phyloP scores from a whole-genome alignment of 2,113 vertebrate species.

The Chlamydotis undulata region DNA sequence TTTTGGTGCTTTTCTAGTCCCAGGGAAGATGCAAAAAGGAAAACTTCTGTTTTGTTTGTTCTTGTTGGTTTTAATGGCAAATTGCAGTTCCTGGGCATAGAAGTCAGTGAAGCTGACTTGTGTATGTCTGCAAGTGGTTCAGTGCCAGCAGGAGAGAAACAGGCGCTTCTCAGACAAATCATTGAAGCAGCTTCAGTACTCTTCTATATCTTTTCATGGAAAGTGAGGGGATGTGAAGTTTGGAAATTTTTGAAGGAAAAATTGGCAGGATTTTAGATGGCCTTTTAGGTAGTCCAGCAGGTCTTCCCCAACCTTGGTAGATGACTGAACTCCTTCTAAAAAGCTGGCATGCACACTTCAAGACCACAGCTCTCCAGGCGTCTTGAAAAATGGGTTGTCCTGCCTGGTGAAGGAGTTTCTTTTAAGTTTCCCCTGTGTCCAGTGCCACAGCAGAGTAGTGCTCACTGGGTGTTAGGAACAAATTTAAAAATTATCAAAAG shows the following conservation, averaged over 20 bases:
- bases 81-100: background rate
- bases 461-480: background rate
- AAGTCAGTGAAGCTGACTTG: background rate
- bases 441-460: background rate
- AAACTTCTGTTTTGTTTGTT: background rate
- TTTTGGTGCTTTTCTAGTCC: background rate
- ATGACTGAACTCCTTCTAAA: background rate
- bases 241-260: background rate
- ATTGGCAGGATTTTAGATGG: background rate
- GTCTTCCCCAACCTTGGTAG: background rate
- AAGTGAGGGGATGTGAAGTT: background rate
- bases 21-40: background rate
- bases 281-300: background rate
- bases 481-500: background rate
- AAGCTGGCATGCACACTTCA: background rate
- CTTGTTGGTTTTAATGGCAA: background rate
- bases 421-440: background rate
- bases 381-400: background rate
- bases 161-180: background rate
- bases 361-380: background rate
- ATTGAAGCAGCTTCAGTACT: background rate
- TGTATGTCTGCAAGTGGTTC: background rate
- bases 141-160: background rate
- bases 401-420: background rate
- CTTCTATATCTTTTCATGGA: background rate